Percentiles rank a stretch among this genome's conserved stretches.
phyloP scores from a whole-genome alignment of 1,140 invertebrate species.

The Drosophila yakuba region DNA sequence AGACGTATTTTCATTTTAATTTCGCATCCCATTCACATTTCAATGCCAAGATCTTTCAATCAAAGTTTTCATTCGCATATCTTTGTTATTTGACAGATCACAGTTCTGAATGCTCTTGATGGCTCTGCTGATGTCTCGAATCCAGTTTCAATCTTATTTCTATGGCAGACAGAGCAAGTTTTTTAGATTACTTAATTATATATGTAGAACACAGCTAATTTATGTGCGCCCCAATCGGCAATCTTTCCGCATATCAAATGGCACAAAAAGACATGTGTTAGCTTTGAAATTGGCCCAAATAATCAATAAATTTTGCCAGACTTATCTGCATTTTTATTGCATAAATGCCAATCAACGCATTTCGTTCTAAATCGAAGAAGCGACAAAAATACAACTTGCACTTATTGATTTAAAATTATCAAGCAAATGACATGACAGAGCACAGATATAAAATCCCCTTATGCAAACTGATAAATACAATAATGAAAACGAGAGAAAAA shows the following conservation, averaged over 20 bases:
- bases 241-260: slow-evolving; percentile 49
- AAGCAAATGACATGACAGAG: slow-evolving; percentile 38
- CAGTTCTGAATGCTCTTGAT: slow-evolving; percentile 44
- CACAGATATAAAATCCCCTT: slow-evolving; percentile 42
- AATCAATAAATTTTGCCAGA: slow-evolving; percentile 28
- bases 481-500: slow-evolving; percentile 16
- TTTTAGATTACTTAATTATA: slow-evolving; percentile 64
- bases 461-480: slow-evolving; percentile 50
- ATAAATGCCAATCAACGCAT: slow-evolving; percentile 36
- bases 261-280: slow-evolving; percentile 50
- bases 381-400: slow-evolving; percentile 12
- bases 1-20: slow-evolving; percentile 1
- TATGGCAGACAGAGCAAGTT: slow-evolving; percentile 28
- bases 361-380: slow-evolving; percentile 18
- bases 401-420: slow-evolving; percentile 7
- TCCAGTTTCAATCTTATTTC: slow-evolving; percentile 44
- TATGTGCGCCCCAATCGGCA: slow-evolving; percentile 53
- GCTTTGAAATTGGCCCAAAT: slow-evolving; percentile 26
- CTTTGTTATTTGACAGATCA: slow-evolving; percentile 48
- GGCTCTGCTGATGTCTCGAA: slow-evolving; percentile 30
- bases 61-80: slow-evolving; percentile 33
- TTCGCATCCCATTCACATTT: slow-evolving; percentile 1
- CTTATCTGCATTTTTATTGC: slow-evolving; percentile 11
- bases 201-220: slow-evolving; percentile 44
- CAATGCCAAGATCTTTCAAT: slow-evolving; percentile 43